Conservation (phyloP, 2,797 vertebrate genomes). For the Helicolenus hilgendorfi region DNA sequence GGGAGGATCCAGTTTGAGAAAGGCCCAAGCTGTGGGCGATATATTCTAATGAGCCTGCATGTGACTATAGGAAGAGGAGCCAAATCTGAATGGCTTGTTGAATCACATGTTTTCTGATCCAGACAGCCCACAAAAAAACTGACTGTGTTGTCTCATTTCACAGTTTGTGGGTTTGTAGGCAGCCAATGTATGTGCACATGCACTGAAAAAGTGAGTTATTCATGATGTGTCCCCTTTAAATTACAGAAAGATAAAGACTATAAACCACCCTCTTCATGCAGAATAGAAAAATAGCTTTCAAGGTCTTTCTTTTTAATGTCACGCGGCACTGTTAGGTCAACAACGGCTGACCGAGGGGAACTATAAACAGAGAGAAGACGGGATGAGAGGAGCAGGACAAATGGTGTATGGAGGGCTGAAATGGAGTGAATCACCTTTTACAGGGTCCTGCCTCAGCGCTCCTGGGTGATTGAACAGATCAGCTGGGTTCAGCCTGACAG, state of each 20-base stretch:
- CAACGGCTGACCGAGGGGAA: conserved; percentile 45
- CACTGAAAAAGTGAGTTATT: background rate
- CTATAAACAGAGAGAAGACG: conserved; percentile 45
- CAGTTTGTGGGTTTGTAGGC: background rate
- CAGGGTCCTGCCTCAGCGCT: conserved; percentile 71
- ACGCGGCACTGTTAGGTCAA: conserved; percentile 35
- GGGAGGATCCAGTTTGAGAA: no score
- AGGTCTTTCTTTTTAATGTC: conserved; percentile 39
- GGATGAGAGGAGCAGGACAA: conserved; percentile 51
- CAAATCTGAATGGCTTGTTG: background rate
- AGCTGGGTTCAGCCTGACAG: conserved; percentile 60
- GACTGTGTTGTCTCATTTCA: background rate
- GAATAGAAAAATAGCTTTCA: conserved; percentile 18
- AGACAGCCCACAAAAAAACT: background rate
- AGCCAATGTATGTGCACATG: background rate
- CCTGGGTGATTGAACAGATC: conserved; percentile 79
- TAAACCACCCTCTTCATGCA: conserved; percentile 4
- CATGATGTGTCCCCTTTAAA: background rate
- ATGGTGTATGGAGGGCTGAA: conserved; percentile 63
- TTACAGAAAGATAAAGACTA: background rate
- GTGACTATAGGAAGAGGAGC: no score
- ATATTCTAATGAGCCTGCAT: no score
- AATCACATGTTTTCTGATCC: background rate
- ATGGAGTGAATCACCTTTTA: conserved; percentile 76
- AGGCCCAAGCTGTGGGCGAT: no score